Percentiles rank a stretch among this genome's conserved stretches.
Conservation (phyloP, 2,888 invertebrate genomes). For the Mamestra brassicae region DNA sequence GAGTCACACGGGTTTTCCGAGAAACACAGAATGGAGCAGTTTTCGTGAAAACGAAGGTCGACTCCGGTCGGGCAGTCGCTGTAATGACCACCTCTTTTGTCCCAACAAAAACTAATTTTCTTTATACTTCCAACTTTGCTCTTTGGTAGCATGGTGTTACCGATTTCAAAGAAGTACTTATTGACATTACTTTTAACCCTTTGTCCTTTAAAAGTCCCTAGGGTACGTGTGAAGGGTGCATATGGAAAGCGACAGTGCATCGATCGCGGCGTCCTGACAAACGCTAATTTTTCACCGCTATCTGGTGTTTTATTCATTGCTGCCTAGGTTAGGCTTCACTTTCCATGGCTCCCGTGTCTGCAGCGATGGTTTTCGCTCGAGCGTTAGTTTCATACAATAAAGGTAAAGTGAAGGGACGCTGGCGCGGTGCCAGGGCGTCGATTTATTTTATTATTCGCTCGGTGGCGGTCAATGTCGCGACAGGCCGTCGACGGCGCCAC, state of each 20-base stretch:
- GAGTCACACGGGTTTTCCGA: constrained; percentile 90
- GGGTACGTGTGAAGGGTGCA: constrained; percentile 73
- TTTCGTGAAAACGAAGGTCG: constrained; percentile 89
- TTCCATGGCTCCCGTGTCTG: constrained; percentile 55
- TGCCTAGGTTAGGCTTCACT: constrained; percentile 63
- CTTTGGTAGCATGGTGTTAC: constrained; percentile 5
- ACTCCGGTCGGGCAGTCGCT: constrained; percentile 69
- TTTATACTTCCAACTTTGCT: constrained; percentile 57
- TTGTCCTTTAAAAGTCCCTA: constrained; percentile 68
- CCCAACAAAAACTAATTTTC: constrained; percentile 69
- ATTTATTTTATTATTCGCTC: constrained; percentile 89
- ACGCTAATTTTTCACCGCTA: constrained; percentile 40
- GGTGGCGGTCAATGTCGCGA: constrained; percentile 90
- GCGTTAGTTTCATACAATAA: constrained; percentile 74
- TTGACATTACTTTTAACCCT: constrained; percentile 67
- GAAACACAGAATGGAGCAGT: constrained; percentile 83
- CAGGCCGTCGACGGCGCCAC: constrained; percentile 81
- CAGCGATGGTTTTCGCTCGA: constrained; percentile 70
- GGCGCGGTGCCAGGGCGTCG: constrained; percentile 87
- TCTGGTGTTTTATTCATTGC: constrained; percentile 66
- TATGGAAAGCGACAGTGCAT: constrained; percentile 77
- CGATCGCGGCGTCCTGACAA: constrained; percentile 67
- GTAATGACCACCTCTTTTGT: constrained; percentile 73
- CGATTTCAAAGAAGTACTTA: constrained; percentile 6
- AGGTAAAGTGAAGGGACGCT: constrained; percentile 86